Evolutionary conservation across 2,113 vertebrate species (phyloP), one percentile per base, ranked within the genome.

Genomic region (Datnioides undecimradiatus): DNA sequence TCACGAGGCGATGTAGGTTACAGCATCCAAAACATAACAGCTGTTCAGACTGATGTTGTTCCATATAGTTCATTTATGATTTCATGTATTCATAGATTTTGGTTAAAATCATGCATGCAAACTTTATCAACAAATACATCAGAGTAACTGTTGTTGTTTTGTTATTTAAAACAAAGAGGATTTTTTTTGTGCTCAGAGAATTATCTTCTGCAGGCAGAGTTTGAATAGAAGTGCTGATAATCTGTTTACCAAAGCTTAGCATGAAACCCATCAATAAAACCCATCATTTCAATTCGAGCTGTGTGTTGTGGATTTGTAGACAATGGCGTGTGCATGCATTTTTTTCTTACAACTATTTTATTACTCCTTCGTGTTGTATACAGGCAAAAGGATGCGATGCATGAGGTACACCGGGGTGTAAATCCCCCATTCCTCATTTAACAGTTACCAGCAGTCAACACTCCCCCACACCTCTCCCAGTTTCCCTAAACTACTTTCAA

Each of bases 141-240:
- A 38, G n/a, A 6, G 55, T 16, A 62, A 8, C 40, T 57, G 25
- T 21, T 64, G 64, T 57, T 55, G 46, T 65, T 48, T 29, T 48
- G 23, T 16, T 27, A 19, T 64, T 3, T 34, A 36, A 71, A 68
- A 85, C 66, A 57, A 63, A 46, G 25, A 59, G 43, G 23, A 48
- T 40, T n/a, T 58, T 27, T 29, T 38, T 34, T 52, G 21, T 45
- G 41, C 23, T 55, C 68, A 51, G 17, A 74, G n/a, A 67, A 40
- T 10, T 16, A 68, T 73, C 71, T 33, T 43, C 60, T 54, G 54
- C 10, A 29, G 58, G 33, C 52, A 45, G 8, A 80, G 36, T 70
- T 80, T 23, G 8, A 78, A 45, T 27, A 55, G 41, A 63, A 70
- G 49, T 12, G 49, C 49, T 27, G 29, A 36, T 55, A 84, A 76